These are phyloP conservation scores for Lepus townsendii DNA, from an alignment of 2,797 vertebrate genomes.

Conservation along the genomic window DNA sequence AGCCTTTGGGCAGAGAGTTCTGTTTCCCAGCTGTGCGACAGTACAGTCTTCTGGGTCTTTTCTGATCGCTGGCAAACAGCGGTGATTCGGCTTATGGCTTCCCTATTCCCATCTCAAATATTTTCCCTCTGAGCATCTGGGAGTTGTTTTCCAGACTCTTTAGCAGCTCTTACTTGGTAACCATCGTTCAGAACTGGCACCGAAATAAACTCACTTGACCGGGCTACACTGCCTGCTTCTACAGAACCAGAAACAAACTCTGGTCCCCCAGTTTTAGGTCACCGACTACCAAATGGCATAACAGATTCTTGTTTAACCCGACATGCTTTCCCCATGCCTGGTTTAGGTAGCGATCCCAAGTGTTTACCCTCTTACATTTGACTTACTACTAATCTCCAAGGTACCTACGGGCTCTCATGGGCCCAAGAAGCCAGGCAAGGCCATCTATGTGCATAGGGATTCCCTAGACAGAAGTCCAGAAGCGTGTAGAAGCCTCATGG, in stretches of 20 bases:
- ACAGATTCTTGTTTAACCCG: neutral
- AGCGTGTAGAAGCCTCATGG: neutral
- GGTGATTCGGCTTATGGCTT: neutral
- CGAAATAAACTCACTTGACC: constrained; percentile 9
- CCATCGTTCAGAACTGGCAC: neutral
- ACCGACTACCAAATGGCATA: neutral
- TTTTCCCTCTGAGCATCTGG: neutral
- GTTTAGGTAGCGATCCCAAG: neutral
- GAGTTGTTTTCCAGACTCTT: neutral
- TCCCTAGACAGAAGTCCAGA: neutral
- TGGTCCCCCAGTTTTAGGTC: neutral
- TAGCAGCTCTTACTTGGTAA: neutral
- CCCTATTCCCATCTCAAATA: neutral
- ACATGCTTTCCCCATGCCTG: neutral
- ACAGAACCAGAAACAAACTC: neutral
- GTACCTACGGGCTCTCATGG: neutral
- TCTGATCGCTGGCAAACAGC: neutral
- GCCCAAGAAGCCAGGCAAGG: neutral
- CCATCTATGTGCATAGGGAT: neutral
- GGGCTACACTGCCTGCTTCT: neutral
- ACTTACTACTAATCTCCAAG: neutral
- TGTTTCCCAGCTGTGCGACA: neutral
- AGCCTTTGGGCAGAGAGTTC: neutral
- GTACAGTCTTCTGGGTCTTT: neutral
- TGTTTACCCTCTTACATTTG: neutral